Base-by-base conservation (phyloP, 2,888 invertebrate genomes). In the Drosophila ochracea region DNA sequence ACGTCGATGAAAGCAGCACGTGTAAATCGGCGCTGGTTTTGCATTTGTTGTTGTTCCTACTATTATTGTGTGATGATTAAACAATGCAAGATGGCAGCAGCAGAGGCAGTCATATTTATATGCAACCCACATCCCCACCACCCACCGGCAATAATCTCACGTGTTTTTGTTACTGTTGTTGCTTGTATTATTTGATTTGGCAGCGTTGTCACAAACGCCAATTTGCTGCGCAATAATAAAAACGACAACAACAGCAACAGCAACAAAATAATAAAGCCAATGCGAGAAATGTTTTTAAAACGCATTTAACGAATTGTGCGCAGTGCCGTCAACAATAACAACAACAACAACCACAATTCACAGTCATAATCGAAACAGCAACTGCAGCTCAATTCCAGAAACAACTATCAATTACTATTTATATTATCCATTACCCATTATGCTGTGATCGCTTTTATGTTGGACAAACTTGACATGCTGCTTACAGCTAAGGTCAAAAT, bases 161-260 rank as follows among this genome's bases (percentile, higher is more conserved):
- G 63, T 62, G 69, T 64, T 64, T 41, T 28, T 54, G 30, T 19
- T 59, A n/a, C 21, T 53, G 31, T 47, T 69, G 50, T 55, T 61
- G 37, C 57, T 30, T 10, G 9, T 55, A 62, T 80, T 80, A 71
- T 80, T 78, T 72, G 72, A 80, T 72, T 80, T 80, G 80, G 76
- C 80, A 64, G 67, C 63, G 61, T 64, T 72, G 76, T 64, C 76
- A 77, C 70, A 64, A 49, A 49, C 53, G 47, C 25, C 47, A 47
- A 49, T 61, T 76, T 76, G 77, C 76, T 76, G 80, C 78, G 78
- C 78, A 78, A 80, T 79, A 75, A 70, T 68, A 72, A 63, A 33
- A 61, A 68, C 54, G 68, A 68, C 31, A 68, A 53, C 13, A 41
- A 54, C 43, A 62, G 49, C 13, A 41, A 53, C 41, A 62, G 41